Evolutionary conservation across 2,888 invertebrate species (phyloP), one percentile per base, ranked within the genome.

Genomic region (Candidula unifasciata): DNA sequence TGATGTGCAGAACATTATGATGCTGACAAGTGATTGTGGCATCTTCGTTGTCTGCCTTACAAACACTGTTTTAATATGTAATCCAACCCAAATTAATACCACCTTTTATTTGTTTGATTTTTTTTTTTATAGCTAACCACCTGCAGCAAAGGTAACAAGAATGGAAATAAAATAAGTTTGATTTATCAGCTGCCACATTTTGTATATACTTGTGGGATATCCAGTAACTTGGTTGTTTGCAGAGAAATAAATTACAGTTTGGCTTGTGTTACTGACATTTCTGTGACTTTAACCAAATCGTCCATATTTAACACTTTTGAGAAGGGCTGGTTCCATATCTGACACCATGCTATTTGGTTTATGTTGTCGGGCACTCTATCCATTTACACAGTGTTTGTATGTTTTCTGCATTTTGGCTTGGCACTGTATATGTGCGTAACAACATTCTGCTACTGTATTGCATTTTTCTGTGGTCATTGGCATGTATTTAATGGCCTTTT

Each of bases 131-230:
- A 64, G 64, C 74, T 74, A 64, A 73, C 30, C 69, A 52, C 60
- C 74, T 82, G 24, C 64, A 82, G 64, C 44, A 66, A 18, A 74
- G 82, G 71, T 80, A 71, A 71, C 44, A 2, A 44, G n/a, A 52
- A 71, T 44, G 13, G 1, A 16, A 77, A 33, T 13, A 16, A 66
- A 66, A 66, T 18, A 60, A 27, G 13, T n/a, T 44, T 13, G 37
- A 73, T 73, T 44, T 73, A 73, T 73, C 52, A 13, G 8, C 2
- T 37, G 37, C 44, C n/a, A 27, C 13, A 24, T 35, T 78, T 64
- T 78, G 13, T 35, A 30, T 37, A 66, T 60, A 66, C 27, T 73
- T 44, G 3, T 1, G 74, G 54, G 21, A 30, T 24, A 27, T 54
- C 54, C 13, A 54, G 27, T 73, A 21, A 69, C 35, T 13, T 13